These are phyloP conservation scores for Dryobotodes eremita DNA, from an alignment of 2,888 invertebrate genomes.

Conservation along the genomic window DNA sequence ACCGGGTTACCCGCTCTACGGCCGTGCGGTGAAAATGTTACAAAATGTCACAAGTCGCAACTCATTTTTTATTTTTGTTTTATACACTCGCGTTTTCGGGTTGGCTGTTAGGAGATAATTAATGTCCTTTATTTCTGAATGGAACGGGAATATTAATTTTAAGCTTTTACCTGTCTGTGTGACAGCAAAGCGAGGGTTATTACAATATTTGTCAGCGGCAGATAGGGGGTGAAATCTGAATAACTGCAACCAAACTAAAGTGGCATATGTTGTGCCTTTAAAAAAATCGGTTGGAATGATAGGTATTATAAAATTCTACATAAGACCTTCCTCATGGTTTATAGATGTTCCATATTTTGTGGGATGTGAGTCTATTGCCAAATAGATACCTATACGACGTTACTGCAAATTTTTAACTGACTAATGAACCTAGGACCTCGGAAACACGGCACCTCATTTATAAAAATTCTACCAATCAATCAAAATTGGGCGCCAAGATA, in stretches of 20 bases:
- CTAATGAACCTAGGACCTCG: too few relatives aligned
- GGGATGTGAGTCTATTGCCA: not conserved
- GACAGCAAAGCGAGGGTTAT: not conserved
- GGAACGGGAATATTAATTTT: not conserved
- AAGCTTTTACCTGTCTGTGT: not conserved
- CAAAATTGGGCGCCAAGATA: slow-evolving; percentile 8
- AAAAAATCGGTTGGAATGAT: not conserved
- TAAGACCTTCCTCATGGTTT: not conserved
- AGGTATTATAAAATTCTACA: not conserved
- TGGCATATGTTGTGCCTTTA: not conserved
- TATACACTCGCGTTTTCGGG: slow-evolving; percentile 13
- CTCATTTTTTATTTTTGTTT: slow-evolving; percentile 44
- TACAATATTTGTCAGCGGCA: not conserved
- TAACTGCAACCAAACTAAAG: not conserved
- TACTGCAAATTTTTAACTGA: not conserved
- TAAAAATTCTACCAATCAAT: slow-evolving; percentile 18
- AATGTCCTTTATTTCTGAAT: not conserved
- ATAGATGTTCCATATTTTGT: not conserved
- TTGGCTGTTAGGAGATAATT: slow-evolving; percentile 13
- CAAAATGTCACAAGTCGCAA: slow-evolving; percentile 19
- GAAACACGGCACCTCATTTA: too few relatives aligned
- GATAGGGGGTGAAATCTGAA: not conserved
- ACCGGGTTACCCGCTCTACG: slow-evolving; percentile 1
- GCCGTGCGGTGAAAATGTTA: slow-evolving; percentile 22
- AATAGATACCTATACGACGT: not conserved